Conservation (phyloP, 2,888 invertebrate genomes). For the Dynastes tityus region DNA sequence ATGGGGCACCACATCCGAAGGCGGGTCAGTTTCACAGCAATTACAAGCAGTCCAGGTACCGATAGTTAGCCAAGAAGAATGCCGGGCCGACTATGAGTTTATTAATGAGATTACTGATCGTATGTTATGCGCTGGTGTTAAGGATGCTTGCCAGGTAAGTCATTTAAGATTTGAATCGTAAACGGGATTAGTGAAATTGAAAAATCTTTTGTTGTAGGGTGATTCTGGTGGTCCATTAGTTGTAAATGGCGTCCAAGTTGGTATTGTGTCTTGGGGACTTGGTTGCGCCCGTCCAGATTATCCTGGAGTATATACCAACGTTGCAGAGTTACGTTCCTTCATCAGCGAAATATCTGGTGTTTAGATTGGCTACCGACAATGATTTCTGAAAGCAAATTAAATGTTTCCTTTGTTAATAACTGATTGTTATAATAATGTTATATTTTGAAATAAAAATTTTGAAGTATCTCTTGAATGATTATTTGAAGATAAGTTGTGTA, state of each 20-base stretch:
- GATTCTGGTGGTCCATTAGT: slow-evolving; percentile 65
- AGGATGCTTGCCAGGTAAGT: slow-evolving; percentile 76
- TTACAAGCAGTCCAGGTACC: slow-evolving; percentile 62
- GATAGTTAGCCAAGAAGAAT: slow-evolving; percentile 56
- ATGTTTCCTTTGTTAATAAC: background rate
- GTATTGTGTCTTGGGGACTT: slow-evolving; percentile 65
- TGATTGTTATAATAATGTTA: too few species aligned
- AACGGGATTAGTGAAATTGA: too few species aligned
- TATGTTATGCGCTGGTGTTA: slow-evolving; percentile 78
- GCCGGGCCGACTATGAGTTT: background rate
- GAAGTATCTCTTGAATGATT: too few species aligned
- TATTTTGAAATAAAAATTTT: too few species aligned
- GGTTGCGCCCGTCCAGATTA: slow-evolving; percentile 62
- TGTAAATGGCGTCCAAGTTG: slow-evolving; percentile 60
- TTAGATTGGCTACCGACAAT: background rate
- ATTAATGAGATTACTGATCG: slow-evolving; percentile 55
- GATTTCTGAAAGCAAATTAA: background rate
- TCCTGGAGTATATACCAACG: slow-evolving; percentile 66
- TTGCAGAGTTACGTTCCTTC: slow-evolving; percentile 11
- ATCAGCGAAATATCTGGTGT: slow-evolving; percentile 3
- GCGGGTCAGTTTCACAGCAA: slow-evolving; percentile 48
- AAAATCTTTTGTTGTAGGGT: slow-evolving; percentile 56
- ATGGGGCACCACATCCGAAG: slow-evolving; percentile 31
- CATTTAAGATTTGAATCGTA: background rate
- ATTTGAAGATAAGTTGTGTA: too few species aligned